These are phyloP conservation scores for Rhagonycha fulva DNA, from an alignment of 2,888 invertebrate genomes.

Conservation along the genomic window DNA sequence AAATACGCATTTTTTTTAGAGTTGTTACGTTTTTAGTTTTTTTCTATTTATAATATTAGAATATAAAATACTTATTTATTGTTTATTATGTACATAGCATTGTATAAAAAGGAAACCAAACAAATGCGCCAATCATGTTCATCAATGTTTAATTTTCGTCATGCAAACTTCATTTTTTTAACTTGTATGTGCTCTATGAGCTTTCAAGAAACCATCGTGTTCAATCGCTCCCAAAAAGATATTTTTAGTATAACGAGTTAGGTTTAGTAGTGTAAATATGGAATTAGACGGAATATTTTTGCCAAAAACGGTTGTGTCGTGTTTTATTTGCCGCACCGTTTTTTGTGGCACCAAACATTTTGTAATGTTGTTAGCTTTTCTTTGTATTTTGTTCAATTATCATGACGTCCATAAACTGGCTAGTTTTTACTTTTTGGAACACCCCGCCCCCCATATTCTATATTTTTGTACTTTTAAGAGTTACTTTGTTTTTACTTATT, in stretches of 20 bases:
- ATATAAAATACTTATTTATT: constrained; percentile 1
- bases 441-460: neutral
- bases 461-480: constrained; percentile 2
- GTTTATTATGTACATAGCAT: neutral
- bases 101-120: neutral
- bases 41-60: constrained; percentile 9
- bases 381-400: neutral
- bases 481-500: constrained; percentile 5
- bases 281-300: neutral
- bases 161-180: neutral
- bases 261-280: neutral
- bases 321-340: neutral
- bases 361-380: neutral
- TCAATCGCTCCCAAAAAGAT: neutral
- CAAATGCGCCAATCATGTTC: neutral
- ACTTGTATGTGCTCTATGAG: neutral
- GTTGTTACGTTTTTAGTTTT: constrained; percentile 11
- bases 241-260: neutral
- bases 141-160: neutral
- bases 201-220: neutral
- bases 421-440: neutral
- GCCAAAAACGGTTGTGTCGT: neutral
- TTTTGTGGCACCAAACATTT: neutral
- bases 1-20: constrained; percentile 21
- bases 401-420: neutral